Base-by-base conservation (phyloP, 2,113 vertebrate genomes). In the Heteronetta atricapilla region DNA sequence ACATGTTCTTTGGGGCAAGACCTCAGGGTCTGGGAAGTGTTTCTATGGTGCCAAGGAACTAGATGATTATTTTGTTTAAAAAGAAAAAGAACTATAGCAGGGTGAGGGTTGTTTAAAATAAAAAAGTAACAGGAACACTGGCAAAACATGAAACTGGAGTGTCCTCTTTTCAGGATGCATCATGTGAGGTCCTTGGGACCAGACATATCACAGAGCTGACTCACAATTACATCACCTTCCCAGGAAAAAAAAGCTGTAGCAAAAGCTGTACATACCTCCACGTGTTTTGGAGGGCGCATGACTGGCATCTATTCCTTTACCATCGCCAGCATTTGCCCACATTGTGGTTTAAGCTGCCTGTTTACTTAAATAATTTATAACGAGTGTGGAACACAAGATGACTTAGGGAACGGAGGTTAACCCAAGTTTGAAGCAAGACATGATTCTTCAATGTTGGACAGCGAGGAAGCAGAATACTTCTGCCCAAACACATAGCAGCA, bases 271-370 rank as follows among this genome's bases (percentile, higher is more conserved):
- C 86, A 76, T 40, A 60, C 7, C 19, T 67, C 69, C 40, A 25
- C 26, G 40, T 60, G 36, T 69, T 69, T 48, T 9, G 33, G 70
- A 50, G 53, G 69, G 63, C 13, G 52, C 0, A 0, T 66, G 69
- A 63, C 60, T 60, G 77, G 42, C 66, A 18, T 59, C 92, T 25
- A 7, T 44, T 62, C 59, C 40, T 88, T 79, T 2, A 86, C 76
- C 83, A 92, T 12, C 78, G 78, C 81, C 42, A 80, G 56, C 75
- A 66, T 76, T 86, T 95, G 66, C 83, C 73, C 84, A 86, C 60
- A 13, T 34, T 13, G n/a, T 60, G 55, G 44, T 12, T 86, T 86
- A 83, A 46, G 46, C 82, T 92, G 63, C 67, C 60, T 58, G 34
- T 75, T 55, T 23, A 12, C 42, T 86, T 90, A 46, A 90, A 92